Evolutionary conservation across 2,113 vertebrate genomes (phyloP).

Genomic region (Rissa tridactyla): DNA sequence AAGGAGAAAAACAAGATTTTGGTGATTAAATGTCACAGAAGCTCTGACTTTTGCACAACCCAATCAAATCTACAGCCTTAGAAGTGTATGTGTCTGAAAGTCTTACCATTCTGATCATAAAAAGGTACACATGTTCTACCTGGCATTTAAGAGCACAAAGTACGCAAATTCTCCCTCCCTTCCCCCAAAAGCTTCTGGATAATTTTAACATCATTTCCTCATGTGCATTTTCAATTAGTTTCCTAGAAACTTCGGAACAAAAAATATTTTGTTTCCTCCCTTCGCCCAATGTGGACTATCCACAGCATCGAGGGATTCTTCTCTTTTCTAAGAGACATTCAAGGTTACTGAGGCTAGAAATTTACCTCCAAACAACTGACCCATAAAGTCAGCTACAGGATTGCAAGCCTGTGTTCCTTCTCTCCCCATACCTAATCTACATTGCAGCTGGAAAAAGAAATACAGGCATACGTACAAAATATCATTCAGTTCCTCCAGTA

Average conservation of each 20-base stretch:
- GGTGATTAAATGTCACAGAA: slow-evolving; percentile 37
- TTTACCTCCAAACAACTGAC: background rate
- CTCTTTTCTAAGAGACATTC: background rate
- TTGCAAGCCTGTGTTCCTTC: background rate
- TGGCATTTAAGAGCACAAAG: background rate
- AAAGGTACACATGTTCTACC: background rate
- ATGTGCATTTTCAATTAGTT: background rate
- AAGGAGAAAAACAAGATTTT: slow-evolving; percentile 5
- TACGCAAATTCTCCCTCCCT: background rate
- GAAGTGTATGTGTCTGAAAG: background rate
- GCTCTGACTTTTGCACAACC: slow-evolving; percentile 6
- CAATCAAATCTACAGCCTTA: background rate
- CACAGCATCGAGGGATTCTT: background rate
- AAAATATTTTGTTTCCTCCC: background rate
- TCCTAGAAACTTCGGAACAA: slow-evolving; percentile 3
- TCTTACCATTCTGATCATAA: background rate
- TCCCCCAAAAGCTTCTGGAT: background rate
- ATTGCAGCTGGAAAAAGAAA: slow-evolving; percentile 5
- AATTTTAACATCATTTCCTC: background rate
- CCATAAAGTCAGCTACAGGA: slow-evolving; percentile 3
- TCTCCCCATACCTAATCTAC: background rate
- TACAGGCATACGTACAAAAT: background rate
- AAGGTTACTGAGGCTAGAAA: slow-evolving; percentile 2
- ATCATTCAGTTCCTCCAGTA: background rate
- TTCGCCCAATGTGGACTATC: background rate